phyloP scores from a whole-genome alignment of 2,113 vertebrate species.

The Anoplopoma fimbria region DNA sequence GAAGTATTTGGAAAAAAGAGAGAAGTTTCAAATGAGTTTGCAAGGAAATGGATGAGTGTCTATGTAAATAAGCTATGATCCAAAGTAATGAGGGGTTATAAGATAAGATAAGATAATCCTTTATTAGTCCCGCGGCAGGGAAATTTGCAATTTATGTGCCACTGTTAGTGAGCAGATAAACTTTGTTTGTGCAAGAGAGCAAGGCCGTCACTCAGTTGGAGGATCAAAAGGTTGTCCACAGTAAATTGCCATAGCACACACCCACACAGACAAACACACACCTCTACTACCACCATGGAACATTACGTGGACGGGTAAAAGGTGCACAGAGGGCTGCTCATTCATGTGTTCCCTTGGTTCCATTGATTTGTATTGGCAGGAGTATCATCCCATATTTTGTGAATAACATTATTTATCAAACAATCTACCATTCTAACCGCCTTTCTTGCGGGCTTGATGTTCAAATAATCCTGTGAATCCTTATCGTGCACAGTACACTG shows the following conservation, averaged over 20 bases:
- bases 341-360: too few relatives aligned
- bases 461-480: background rate
- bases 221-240: slow-evolving; percentile 46
- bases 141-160: too few relatives aligned
- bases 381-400: background rate
- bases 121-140: too few relatives aligned
- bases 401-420: slow-evolving; percentile 3
- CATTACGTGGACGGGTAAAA: background rate
- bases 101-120: too few relatives aligned
- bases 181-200: slow-evolving; percentile 16
- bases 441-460: background rate
- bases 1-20: background rate
- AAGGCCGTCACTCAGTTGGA: slow-evolving; percentile 23
- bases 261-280: background rate
- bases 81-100: background rate
- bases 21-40: background rate
- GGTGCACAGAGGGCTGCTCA: background rate
- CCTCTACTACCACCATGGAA: background rate
- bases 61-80: background rate
- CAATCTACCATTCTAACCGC: background rate
- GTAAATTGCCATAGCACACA: slow-evolving; percentile 20
- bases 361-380: background rate
- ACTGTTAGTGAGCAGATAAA: background rate
- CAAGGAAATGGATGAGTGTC: background rate
- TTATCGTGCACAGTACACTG: background rate